A percentile compares a stretch with the other conserved stretches of the same genome.
phyloP scores from a whole-genome alignment of 2,113 vertebrate species.

The Pachyramphus minor region DNA sequence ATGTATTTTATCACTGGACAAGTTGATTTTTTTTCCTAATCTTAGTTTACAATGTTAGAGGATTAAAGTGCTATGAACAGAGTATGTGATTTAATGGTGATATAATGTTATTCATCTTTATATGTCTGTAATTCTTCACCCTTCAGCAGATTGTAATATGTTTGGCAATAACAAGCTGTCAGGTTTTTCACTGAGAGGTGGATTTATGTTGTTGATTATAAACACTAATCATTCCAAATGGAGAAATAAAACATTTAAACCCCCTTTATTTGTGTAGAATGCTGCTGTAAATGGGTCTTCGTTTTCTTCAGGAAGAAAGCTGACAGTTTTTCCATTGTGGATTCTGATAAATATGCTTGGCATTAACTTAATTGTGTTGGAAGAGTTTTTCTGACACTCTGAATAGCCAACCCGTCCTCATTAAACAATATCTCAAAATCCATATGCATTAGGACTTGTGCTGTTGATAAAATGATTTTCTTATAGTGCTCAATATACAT shows the following conservation, averaged over 20 bases:
- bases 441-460: neutral
- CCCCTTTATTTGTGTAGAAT: neutral
- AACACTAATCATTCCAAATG: constrained; percentile 52
- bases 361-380: neutral
- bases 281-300: neutral
- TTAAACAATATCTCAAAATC: neutral
- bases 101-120: neutral
- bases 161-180: constrained; percentile 22
- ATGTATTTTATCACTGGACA: neutral
- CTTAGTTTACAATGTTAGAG: constrained; percentile 38
- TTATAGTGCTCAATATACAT: neutral
- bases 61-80: neutral
- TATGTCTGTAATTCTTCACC: neutral
- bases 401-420: neutral
- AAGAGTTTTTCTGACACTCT: neutral
- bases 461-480: neutral
- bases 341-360: neutral
- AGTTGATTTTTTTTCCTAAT: neutral
- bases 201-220: constrained; percentile 36
- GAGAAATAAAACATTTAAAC: constrained; percentile 48
- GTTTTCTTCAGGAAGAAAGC: neutral
- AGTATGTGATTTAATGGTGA: constrained; percentile 1
- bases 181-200: neutral
- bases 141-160: neutral
- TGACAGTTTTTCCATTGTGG: neutral